Evolutionary conservation across 1,140 invertebrate genomes (phyloP), one percentile per base, ranked within the genome.

Genomic region (Aphidius ervi): DNA sequence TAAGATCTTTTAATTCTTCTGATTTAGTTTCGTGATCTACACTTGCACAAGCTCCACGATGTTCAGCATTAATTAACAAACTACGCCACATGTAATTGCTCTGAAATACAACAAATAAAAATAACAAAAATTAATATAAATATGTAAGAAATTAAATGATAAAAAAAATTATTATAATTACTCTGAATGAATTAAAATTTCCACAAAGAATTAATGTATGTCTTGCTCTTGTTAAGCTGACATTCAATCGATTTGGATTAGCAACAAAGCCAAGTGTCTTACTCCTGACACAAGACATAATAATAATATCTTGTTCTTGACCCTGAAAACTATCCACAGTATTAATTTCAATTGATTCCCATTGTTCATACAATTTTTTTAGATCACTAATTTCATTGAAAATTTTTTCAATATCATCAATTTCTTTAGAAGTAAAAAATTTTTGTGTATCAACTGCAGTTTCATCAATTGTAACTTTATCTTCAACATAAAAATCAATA

Each of bases 311-410:
- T 61, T 88, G 85, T 81, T 98, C 93, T 74, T 91, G 83, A 0
- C 95, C 95, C 82, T 97, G 95, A 76, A 92, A 96, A 57, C 89
- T 87, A 79, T 97, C 95, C 8, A 97, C 89, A 3, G 93, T 94
- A 69, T 92, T 89, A 3, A 95, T 76, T 4, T 79, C 56, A 0
- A 46, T 56, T 9, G 23, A 55, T 66, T 54, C 55, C 69, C 4
- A 66, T 41, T 20, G 55, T 54, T 0, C 65, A 63, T 3, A 65
- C 40, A 6, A 72, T 23, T 39, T 39, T 5, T 39, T 43, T 56
- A 39, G 63, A 50, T n/a, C 6, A 3, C 5, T n/a, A 3, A 20
- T 20, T 10, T 10, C 6, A 66, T 70, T 8, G 52, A 69, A 62
- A 46, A n/a, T 6, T 8, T 56, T 16, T 50, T 39, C 47, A 23